These are phyloP conservation scores for Nymphalis c-album DNA, from an alignment of 2,888 invertebrate species.

Conservation along the genomic window DNA sequence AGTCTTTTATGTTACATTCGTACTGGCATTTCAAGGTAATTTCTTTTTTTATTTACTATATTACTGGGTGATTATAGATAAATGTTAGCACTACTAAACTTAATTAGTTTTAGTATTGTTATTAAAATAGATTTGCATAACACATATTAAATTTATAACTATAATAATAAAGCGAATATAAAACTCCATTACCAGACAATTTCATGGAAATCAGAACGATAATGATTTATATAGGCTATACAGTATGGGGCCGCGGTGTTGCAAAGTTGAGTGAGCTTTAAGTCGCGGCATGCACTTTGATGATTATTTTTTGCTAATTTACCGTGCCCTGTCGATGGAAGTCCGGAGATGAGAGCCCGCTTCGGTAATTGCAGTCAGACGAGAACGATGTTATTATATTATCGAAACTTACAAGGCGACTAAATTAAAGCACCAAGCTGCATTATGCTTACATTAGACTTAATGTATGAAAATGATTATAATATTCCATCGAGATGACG, in stretches of 20 bases:
- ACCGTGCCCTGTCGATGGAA: conserved; percentile 49
- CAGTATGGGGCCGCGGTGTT: conserved; percentile 11
- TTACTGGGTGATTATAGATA: too few species aligned
- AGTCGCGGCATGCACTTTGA: conserved; percentile 38
- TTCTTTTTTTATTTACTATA: too few species aligned
- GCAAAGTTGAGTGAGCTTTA: conserved; percentile 29
- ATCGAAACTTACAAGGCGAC: conserved; percentile 22
- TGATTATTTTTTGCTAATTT: conserved; percentile 53
- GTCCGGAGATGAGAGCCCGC: conserved; percentile 46
- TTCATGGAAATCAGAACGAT: conserved; percentile 35
- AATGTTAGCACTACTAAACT: too few species aligned
- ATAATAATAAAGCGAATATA: conserved; percentile 13
- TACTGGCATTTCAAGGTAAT: too few species aligned
- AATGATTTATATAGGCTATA: conserved; percentile 29
- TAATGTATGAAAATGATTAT: conserved; percentile 24
- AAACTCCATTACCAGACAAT: conserved; percentile 16
- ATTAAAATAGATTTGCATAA: too few species aligned
- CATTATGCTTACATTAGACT: conserved; percentile 11
- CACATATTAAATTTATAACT: not conserved
- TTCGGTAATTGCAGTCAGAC: conserved; percentile 42
- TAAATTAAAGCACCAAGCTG: conserved; percentile 25
- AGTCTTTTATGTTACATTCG: too few species aligned
- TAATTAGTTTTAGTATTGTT: too few species aligned
- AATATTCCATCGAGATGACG: conserved; percentile 17
- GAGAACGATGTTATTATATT: conserved; percentile 36